Conservation (phyloP, 2,888 invertebrate species). For the Stenurella melanura region DNA sequence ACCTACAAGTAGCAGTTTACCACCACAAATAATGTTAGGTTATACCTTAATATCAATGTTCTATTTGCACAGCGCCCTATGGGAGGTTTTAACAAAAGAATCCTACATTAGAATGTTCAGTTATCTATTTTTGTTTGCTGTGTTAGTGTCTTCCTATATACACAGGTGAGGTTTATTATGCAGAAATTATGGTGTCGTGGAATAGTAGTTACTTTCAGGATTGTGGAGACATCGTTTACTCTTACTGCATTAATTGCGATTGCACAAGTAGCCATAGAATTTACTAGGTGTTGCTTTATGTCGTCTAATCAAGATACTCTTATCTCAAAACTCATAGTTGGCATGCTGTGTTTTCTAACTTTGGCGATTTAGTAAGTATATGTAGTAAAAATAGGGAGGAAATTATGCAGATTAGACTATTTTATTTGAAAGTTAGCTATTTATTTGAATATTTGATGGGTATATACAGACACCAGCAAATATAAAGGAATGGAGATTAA, state of each 20-base stretch:
- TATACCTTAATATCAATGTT: constrained; percentile 66
- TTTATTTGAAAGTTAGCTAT: neutral
- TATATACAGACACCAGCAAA: too few species aligned
- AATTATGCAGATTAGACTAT: neutral
- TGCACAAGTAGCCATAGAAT: constrained; percentile 52
- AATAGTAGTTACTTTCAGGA: constrained; percentile 48
- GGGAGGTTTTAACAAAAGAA: constrained; percentile 63
- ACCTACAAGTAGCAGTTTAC: constrained; percentile 46
- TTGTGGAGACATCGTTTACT: constrained; percentile 56
- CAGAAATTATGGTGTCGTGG: neutral
- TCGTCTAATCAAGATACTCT: constrained; percentile 44
- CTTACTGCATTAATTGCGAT: constrained; percentile 55
- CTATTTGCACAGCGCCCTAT: constrained; percentile 65
- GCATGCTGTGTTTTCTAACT: constrained; percentile 46
- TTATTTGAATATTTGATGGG: too few species aligned
- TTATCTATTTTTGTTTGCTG: constrained; percentile 61
- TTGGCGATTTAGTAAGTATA: constrained; percentile 54
- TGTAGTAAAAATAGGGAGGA: neutral
- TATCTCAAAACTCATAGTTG: constrained; percentile 42
- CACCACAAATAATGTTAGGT: constrained; percentile 63
- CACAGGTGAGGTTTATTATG: constrained; percentile 53
- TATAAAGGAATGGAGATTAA: too few species aligned
- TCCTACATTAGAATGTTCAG: constrained; percentile 56
- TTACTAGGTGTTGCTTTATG: constrained; percentile 53
- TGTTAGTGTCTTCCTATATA: constrained; percentile 58